Base-by-base conservation (phyloP, 2,888 invertebrate species). In the Eudemis profundana region DNA sequence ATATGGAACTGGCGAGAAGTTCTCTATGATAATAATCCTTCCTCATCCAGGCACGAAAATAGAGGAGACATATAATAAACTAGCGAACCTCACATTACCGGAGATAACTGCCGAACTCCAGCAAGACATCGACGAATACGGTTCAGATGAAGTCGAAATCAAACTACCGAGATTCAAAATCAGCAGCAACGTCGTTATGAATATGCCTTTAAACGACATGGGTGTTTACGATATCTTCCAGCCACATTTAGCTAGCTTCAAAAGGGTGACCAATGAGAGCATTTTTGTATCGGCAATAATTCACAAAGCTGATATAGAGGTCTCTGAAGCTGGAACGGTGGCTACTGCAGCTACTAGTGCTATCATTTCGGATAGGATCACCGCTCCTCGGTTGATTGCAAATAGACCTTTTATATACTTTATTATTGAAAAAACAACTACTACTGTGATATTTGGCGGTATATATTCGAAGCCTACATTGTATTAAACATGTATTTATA, bases 251-350 rank as follows among this genome's bases (percentile, higher is more conserved):
- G 94, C 95, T 0, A 91, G 93, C 76, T 93, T 96, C 40, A 80
- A 90, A 8, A 89, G 90, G 29, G 93, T 95, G 40, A 90, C 93
- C 0, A 82, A 84, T 3, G 92, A 94, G 50, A 83, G 90, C 50
- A 89, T 94, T 42, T 94, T 88, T 70, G 91, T 96, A 3, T 94
- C 94, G 0, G 90, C 93, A 5, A 90, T 95, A 14, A 91, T 96
- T 1, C 96, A 96, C 77, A 95, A 95, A 73, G 95, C 96, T 3
- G 94, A 94, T 73, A 95, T 96, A 69, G 95, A 95, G 77, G 95
- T 96, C 0, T 94, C 95, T 27, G 96, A 96, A 81, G 93, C 95
- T 63, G 96, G 96, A 1, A 96, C 96, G 0, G 93, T 94, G 19
- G 96, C 96, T 0, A 91, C 94, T 0, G 95, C 95, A 0, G 92